Base-by-base conservation (phyloP, 2,797 vertebrate genomes). In the Taeniopygia guttata region DNA sequence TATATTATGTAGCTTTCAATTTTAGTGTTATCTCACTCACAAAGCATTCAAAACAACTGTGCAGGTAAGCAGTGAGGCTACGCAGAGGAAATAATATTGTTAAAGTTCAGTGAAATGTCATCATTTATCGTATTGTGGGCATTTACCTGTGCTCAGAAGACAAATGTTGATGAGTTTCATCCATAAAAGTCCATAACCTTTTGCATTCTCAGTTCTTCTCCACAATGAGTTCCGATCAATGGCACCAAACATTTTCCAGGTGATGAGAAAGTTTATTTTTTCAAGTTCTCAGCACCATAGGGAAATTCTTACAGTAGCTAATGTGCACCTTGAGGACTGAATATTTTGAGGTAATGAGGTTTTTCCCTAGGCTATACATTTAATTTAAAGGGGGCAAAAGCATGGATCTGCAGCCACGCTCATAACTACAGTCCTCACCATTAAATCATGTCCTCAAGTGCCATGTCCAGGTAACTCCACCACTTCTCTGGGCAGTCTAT, bases 1-100 rank as follows among this genome's bases (percentile, higher is more conserved):
- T 64, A 11, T 75, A 19, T 62, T 38, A 13, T 22, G 63, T 59
- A 89, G 76, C 95, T 97, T 97, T 97, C 96, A 96, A 92, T 97
- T 97, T 96, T 96, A 96, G 62, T 97, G 73, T 97, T 93, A 75
- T 75, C 84, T 91, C 55, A 7, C 72, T 92, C 69, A 23, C 42
- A 75, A 86, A 92, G 26, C 79, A 84, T 79, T 94, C 94, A 93
- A 89, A 97, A 92, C 76, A 96, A 89, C 79, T 92, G 63, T 4
- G 11, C 82, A 97, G 94, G 94, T 95, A 95, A 93, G 73, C 58
- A 75, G 43, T 12, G 52, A 77, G 84, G 36, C 38, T 56, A 15
- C 2, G 3, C 64, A 74, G 78, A 73, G 94, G 94, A 96, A 97
- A 93, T 66, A 66, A 70, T 81, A 17, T 46, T 92, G 82, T 30